Base-by-base conservation (phyloP, 2,888 invertebrate species). In the Diogma glabrata region DNA sequence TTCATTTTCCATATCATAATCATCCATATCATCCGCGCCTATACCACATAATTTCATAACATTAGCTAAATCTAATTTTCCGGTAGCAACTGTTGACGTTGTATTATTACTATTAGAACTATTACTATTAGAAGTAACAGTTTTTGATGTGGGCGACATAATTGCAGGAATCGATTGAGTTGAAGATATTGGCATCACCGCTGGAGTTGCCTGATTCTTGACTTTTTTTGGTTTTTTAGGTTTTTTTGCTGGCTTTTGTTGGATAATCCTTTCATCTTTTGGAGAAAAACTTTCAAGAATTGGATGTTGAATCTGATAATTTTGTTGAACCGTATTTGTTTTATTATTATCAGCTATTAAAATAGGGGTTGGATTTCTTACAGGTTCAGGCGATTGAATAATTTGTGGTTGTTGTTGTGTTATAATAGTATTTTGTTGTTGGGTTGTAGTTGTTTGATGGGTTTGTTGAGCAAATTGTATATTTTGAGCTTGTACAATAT, bases 21-120 rank as follows among this genome's bases (percentile, higher is more conserved):
- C 69, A 56, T 84, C 83, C 55, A 84, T 84, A 55, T 80, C 79
- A 55, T 82, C 83, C 49, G 81, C 82, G 55, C 80, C 81, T 52
- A 70, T 70, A 69, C 84, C 80, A 47, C 83, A 82, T 54, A 83
- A 72, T 65, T 83, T 83, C 78, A 84, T 84, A 33, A 84, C 79
- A 66, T 81, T 82, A 50, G 82, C 82, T 58, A 84, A 72, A 66
- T 83, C 83, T 50, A 83, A 65, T 61, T 79, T 78, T 12, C 69
- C 67, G 49, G 67, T 66, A 58, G 53, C 52, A 45, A 50, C 55
- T 52, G 52, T 56, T 49, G 51, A 28, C 16, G 17, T 28, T 28
- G 12, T 47, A 47, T 47, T 47, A 46, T 46, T 46, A 47, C 28
- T 47, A 47, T 47, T 47, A 47, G 10, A 10, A 40, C 17, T 16